phyloP scores from a whole-genome alignment of 2,888 invertebrate species.

The Plagiodera versicolora region DNA sequence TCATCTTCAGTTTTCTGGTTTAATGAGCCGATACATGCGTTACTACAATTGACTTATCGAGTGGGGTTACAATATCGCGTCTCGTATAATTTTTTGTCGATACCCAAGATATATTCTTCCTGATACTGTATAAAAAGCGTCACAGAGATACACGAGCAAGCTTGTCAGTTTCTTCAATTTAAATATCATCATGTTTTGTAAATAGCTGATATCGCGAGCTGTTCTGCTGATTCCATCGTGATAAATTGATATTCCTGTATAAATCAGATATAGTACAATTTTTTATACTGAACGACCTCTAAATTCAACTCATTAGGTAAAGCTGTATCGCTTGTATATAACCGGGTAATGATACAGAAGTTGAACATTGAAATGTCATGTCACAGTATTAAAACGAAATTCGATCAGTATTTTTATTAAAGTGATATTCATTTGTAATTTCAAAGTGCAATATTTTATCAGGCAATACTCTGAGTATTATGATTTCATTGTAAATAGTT shows the following conservation, averaged over 20 bases:
- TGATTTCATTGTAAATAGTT: conserved; percentile 33
- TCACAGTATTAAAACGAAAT: conserved; percentile 50
- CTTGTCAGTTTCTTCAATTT: background rate
- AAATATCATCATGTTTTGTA: background rate
- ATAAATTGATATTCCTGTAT: conserved; percentile 33
- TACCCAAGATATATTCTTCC: no score
- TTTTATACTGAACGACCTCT: conserved; percentile 47
- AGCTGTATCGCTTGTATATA: conserved; percentile 19
- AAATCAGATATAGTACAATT: conserved; percentile 50
- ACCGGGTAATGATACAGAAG: conserved; percentile 30
- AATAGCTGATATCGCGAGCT: background rate
- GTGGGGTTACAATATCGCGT: no score
- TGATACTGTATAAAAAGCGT: no score
- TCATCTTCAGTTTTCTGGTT: no score
- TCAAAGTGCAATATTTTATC: conserved; percentile 53
- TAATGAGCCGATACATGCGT: no score
- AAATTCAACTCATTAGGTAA: conserved; percentile 24
- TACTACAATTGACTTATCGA: no score
- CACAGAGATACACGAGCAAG: background rate
- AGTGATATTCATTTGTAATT: conserved; percentile 48
- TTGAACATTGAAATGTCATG: conserved; percentile 20
- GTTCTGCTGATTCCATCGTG: conserved; percentile 15
- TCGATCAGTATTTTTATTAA: conserved; percentile 51
- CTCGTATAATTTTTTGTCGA: no score
- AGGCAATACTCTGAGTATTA: conserved; percentile 43